Evolutionary conservation across 2,888 invertebrate species (phyloP), one percentile per base, ranked within the genome.

Genomic region (Lasioglossum vierecki): DNA sequence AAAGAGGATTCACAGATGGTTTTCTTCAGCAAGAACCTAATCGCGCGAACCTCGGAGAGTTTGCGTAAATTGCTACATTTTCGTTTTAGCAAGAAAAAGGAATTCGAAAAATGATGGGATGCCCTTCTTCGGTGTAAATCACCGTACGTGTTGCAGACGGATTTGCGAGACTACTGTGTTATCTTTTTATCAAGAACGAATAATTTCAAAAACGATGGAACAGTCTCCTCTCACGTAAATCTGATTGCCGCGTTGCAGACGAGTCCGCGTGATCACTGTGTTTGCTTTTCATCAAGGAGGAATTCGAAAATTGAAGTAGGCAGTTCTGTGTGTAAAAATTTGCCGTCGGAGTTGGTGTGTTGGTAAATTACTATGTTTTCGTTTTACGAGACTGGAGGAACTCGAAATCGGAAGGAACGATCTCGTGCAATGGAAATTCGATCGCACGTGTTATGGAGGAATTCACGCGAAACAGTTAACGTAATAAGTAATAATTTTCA

Each of bases 401-500:
- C 15, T 63, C 15, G 0, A 18, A 18, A 63, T 30, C 30, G 6
- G 1, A 4, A 6, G 30, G 22, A 57, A 57, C n/a, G 57, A 57
- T 57, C 57, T 57, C n/a, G n/a, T 9, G 9, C 57, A 2, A 22
- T 53, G 53, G n/a, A n/a, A 63, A 30, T 22, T 13, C 9, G 26
- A 15, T 22, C 11, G n/a, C 49, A 49, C 39, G 49, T 18, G 46
- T 46, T 35, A 44, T 11, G 60, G 60, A 49, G 46, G 35, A 46
- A 70, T 78, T 70, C 78, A 41, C 83, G 57, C 70, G 26, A 68
- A 72, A 57, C 60, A 13, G 46, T 73, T 30, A 57, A 18, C 5
- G 35, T 13, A 53, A 72, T 35, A 70, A 66, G 39, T 72, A 83
- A 83, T 83, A 30, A 63, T 63, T 63, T 76, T 80, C n/a, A 22